Evolutionary conservation across 2,888 invertebrate genomes (phyloP).

Genomic region (Coelopa pilipes): DNA sequence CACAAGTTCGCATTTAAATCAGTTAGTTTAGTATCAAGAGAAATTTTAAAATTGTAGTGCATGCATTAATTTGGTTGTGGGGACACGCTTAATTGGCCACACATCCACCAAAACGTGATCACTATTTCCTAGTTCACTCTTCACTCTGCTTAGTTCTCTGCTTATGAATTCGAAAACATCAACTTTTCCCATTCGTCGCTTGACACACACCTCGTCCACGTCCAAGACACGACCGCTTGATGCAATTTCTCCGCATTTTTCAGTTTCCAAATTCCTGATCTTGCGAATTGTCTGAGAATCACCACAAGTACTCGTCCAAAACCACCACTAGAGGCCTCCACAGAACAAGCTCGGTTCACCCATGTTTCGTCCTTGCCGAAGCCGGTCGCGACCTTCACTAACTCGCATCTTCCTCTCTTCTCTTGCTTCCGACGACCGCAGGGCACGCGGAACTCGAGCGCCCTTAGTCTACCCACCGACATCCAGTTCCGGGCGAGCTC

Average conservation of each 20-base stretch:
- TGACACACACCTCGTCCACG: not conserved
- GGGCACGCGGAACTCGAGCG: slow-evolving; percentile 58
- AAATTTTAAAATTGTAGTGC: no score
- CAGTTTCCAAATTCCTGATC: not conserved
- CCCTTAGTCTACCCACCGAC: slow-evolving; percentile 60
- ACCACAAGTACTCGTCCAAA: slow-evolving; percentile 16
- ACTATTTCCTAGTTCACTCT: no score
- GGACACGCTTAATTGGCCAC: no score
- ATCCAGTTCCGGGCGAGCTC: slow-evolving; percentile 66
- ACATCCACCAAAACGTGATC: no score
- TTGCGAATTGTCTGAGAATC: slow-evolving; percentile 46
- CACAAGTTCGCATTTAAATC: no score
- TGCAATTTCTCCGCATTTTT: no score
- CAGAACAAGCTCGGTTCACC: not conserved
- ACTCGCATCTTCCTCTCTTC: slow-evolving; percentile 3
- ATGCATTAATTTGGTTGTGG: no score
- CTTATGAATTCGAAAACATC: not conserved
- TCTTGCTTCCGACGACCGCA: slow-evolving; percentile 37
- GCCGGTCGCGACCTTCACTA: not conserved
- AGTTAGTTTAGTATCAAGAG: no score
- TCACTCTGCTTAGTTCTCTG: not conserved
- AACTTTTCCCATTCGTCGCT: not conserved
- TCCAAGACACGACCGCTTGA: not conserved
- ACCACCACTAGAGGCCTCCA: not conserved
- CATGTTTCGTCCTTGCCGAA: not conserved